Percentiles rank a stretch among this genome's conserved stretches.
These are phyloP conservation scores for Pomatorhinus ruficollis DNA, from an alignment of 2,113 vertebrate species.

Conservation along the genomic window DNA sequence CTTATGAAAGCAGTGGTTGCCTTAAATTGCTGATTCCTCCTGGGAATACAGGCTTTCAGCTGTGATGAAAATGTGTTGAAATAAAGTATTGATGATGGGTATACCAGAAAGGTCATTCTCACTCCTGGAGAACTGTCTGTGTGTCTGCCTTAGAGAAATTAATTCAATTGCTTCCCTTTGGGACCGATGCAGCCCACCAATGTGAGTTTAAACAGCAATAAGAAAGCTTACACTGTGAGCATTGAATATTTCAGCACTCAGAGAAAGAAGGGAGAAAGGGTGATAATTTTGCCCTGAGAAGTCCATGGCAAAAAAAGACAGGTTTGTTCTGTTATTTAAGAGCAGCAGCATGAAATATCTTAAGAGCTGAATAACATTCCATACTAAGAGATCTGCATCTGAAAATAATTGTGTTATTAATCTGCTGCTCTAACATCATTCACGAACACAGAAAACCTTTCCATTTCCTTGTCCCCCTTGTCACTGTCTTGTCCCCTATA, in stretches of 20 bases:
- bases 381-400: background rate
- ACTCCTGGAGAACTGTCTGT: constrained; percentile 8
- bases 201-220: constrained; percentile 22
- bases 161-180: constrained; percentile 52
- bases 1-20: background rate
- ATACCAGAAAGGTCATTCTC: constrained; percentile 53
- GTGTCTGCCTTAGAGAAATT: constrained; percentile 48
- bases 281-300: background rate
- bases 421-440: background rate
- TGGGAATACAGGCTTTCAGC: constrained; percentile 37
- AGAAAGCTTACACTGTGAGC: background rate
- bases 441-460: background rate
- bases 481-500: background rate
- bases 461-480: background rate
- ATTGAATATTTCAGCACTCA: background rate
- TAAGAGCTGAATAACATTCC: background rate
- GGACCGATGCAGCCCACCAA: background rate
- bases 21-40: constrained; percentile 10
- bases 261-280: background rate
- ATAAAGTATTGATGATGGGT: constrained; percentile 55
- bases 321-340: background rate
- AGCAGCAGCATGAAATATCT: background rate
- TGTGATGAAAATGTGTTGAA: constrained; percentile 51
- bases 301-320: background rate
- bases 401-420: background rate